A percentile compares a stretch with the other conserved stretches of the same genome.
These are phyloP conservation scores for Prunella himalayana DNA, from an alignment of 2,113 vertebrate species.

Conservation along the genomic window DNA sequence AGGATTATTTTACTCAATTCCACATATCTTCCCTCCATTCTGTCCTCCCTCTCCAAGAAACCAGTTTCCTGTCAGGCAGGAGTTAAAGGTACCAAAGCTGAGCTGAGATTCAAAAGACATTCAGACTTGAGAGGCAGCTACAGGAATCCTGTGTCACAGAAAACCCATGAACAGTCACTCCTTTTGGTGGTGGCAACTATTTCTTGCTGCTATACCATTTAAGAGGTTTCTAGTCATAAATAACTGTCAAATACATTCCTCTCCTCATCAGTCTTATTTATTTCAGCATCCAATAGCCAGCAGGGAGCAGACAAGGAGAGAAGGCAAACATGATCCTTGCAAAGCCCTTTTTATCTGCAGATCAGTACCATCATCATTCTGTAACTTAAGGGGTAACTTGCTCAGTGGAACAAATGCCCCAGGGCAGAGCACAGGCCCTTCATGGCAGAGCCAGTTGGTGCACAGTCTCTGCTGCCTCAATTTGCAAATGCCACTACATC, in stretches of 20 bases:
- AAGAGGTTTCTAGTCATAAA: not conserved
- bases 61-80: not conserved
- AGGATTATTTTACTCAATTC: not conserved
- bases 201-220: not conserved
- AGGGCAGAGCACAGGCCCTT: not conserved
- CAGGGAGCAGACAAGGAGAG: not conserved
- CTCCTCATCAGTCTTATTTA: not conserved
- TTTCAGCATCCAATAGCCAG: not conserved
- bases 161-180: not conserved
- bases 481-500: conserved; percentile 2
- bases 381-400: not conserved
- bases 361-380: not conserved
- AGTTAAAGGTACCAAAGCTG: not conserved
- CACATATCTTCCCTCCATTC: not conserved
- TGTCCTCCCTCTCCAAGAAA: not conserved
- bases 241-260: not conserved
- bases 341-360: conserved; percentile 29
- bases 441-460: not conserved
- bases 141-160: not conserved
- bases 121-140: not conserved
- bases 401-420: not conserved
- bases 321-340: not conserved
- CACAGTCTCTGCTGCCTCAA: not conserved
- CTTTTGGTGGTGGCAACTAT: not conserved
- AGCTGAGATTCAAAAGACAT: not conserved